Evolutionary conservation across 2,888 invertebrate species (phyloP).

Genomic region (Drosophila setosimentum): DNA sequence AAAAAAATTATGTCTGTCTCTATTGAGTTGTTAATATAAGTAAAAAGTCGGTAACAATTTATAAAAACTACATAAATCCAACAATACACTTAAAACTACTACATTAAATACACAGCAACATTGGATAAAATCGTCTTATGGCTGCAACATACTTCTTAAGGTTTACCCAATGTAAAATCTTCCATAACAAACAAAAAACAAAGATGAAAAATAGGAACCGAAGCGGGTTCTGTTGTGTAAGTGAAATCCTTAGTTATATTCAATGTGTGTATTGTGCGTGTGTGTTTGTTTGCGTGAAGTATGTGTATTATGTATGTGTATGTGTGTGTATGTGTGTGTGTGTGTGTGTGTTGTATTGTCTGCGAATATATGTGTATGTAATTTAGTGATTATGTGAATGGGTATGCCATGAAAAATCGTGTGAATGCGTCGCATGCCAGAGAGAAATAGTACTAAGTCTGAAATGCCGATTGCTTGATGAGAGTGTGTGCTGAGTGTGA

Average conservation of each 20-base stretch:
- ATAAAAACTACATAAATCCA: slow-evolving; percentile 19
- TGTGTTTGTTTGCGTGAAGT: background rate
- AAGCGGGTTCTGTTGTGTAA: slow-evolving; percentile 10
- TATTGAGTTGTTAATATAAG: slow-evolving; percentile 40
- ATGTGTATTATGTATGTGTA: slow-evolving; percentile 3
- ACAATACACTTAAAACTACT: slow-evolving; percentile 16
- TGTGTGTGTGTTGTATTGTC: background rate
- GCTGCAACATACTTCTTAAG: slow-evolving; percentile 46
- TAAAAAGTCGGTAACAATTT: slow-evolving; percentile 48
- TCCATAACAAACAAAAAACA: slow-evolving; percentile 20
- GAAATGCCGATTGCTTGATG: slow-evolving; percentile 14
- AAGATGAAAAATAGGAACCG: slow-evolving; percentile 8
- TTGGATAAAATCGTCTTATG: slow-evolving; percentile 35
- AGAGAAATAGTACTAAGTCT: slow-evolving; percentile 41
- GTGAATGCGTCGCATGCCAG: slow-evolving; percentile 35
- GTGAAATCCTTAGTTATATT: slow-evolving; percentile 31
- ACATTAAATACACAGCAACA: slow-evolving; percentile 41
- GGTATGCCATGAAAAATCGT: slow-evolving; percentile 23
- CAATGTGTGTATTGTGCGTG: background rate
- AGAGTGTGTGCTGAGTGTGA: slow-evolving; percentile 16
- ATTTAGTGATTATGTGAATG: slow-evolving; percentile 8
- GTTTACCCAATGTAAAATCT: slow-evolving; percentile 20
- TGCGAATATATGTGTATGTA: slow-evolving; percentile 1
- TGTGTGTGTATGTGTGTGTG: background rate
- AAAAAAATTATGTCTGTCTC: slow-evolving; percentile 23